These are phyloP conservation scores for Geopemphigus sp. DNA, from an alignment of 1,140 invertebrate genomes.

Conservation along the genomic window DNA sequence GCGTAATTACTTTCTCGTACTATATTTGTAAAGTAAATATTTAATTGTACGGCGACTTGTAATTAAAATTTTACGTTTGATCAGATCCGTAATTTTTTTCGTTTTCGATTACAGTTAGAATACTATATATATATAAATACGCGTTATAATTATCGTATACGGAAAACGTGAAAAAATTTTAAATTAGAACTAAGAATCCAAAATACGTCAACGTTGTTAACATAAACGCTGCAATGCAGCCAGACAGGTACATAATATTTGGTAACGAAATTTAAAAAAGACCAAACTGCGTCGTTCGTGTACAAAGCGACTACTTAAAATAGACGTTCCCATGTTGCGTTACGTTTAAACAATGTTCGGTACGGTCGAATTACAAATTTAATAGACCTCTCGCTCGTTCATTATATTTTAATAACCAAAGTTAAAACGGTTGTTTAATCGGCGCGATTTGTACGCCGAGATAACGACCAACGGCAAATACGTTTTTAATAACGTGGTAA, in stretches of 20 bases:
- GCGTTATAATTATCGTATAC: background rate
- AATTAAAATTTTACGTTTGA: background rate
- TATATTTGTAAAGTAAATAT: too few relatives aligned
- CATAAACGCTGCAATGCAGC: background rate
- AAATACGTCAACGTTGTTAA: background rate
- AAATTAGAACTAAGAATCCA: background rate
- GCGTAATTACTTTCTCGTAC: too few relatives aligned
- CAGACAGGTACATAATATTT: background rate
- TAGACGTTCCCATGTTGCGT: background rate
- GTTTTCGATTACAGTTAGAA: background rate
- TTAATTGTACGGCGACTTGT: background rate
- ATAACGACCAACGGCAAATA: slow-evolving; percentile 31
- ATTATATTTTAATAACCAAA: slow-evolving; percentile 35
- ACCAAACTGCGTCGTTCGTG: slow-evolving; percentile 1
- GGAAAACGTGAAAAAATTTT: background rate
- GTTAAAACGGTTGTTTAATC: slow-evolving; percentile 33
- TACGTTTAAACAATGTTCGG: slow-evolving; percentile 5
- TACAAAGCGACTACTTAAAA: slow-evolving; percentile 13
- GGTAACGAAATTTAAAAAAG: slow-evolving; percentile 16
- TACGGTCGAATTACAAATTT: background rate
- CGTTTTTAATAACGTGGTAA: slow-evolving; percentile 47
- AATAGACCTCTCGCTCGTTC: background rate
- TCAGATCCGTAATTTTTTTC: background rate
- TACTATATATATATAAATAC: too few relatives aligned
- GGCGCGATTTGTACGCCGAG: slow-evolving; percentile 23